Percentiles rank a stretch among this genome's conserved stretches.
phyloP scores from a whole-genome alignment of 2,113 vertebrate species.

The Ammospiza nelsoni region DNA sequence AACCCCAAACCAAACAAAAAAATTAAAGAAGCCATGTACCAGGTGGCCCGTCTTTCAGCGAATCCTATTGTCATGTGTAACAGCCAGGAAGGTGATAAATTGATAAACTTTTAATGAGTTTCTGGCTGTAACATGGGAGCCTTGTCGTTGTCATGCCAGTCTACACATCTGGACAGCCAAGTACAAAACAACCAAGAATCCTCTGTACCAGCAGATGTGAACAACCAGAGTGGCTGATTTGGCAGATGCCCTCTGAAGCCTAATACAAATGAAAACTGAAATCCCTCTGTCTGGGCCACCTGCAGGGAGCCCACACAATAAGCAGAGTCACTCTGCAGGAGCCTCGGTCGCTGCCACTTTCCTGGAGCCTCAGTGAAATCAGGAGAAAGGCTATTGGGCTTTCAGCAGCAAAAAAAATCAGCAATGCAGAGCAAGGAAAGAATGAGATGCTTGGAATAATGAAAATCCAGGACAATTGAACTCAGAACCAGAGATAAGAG shows the following conservation, averaged over 20 bases:
- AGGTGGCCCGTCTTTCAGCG: background rate
- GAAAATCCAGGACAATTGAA: background rate
- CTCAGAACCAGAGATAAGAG: background rate
- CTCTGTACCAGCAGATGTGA: background rate
- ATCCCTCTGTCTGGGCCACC: background rate
- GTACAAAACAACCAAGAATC: background rate
- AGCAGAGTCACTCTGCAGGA: background rate
- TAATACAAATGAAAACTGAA: background rate
- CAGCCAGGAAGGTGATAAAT: background rate
- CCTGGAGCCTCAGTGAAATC: background rate
- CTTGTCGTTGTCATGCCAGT: background rate
- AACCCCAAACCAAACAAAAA: no score
- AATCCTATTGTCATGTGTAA: background rate
- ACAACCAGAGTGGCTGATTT: background rate
- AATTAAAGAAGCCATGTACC: background rate
- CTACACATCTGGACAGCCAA: background rate
- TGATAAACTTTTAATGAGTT: background rate
- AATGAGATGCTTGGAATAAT: background rate
- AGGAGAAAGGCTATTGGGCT: background rate
- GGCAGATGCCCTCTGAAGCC: background rate
- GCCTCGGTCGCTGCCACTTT: background rate
- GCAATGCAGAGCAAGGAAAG: accelerated
- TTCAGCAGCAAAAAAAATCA: background rate
- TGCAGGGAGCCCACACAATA: background rate
- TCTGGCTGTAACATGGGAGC: background rate